phyloP scores from a whole-genome alignment of 2,797 vertebrate genomes.

The Lophius americanus region DNA sequence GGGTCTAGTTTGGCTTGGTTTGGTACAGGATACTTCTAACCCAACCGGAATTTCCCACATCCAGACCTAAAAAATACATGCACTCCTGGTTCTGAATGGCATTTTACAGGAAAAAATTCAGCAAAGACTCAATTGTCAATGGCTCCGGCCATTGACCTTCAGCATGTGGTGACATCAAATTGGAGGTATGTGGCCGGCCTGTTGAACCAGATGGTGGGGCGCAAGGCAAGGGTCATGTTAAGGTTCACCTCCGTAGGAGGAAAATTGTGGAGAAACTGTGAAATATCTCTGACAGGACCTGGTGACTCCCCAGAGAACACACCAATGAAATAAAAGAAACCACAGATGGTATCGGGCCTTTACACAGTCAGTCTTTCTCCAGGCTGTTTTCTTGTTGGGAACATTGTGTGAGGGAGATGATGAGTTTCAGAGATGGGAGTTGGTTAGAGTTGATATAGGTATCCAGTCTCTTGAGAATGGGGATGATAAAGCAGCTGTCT shows the following conservation, averaged over 20 bases:
- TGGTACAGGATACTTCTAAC: not conserved
- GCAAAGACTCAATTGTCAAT: constrained; percentile 1
- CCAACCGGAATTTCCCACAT: constrained; percentile 15
- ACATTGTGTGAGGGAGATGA: constrained; percentile 2
- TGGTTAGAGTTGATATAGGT: constrained; percentile 13
- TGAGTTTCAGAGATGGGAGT: constrained; percentile 9
- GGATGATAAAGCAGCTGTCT: constrained; percentile 55
- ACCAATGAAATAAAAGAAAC: constrained; percentile 32
- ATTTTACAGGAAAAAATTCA: constrained; percentile 11
- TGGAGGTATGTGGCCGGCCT: constrained; percentile 12
- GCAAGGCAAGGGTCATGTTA: constrained; percentile 19
- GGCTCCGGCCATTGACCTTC: not conserved
- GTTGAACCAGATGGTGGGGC: constrained; percentile 38
- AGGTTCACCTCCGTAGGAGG: constrained; percentile 31
- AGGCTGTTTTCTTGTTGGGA: constrained; percentile 11
- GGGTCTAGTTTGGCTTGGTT: no score
- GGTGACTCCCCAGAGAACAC: constrained; percentile 20
- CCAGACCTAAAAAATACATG: constrained; percentile 2
- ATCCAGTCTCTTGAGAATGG: constrained; percentile 17
- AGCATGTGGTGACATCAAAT: constrained; percentile 13
- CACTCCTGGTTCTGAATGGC: constrained; percentile 5
- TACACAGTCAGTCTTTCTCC: constrained; percentile 20
- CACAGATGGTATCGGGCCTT: constrained; percentile 25
- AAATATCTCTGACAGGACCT: constrained; percentile 20
- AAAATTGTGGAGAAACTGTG: constrained; percentile 21